Base-by-base conservation (phyloP, 2,888 invertebrate genomes). In the Caenorhabditis sp. region DNA sequence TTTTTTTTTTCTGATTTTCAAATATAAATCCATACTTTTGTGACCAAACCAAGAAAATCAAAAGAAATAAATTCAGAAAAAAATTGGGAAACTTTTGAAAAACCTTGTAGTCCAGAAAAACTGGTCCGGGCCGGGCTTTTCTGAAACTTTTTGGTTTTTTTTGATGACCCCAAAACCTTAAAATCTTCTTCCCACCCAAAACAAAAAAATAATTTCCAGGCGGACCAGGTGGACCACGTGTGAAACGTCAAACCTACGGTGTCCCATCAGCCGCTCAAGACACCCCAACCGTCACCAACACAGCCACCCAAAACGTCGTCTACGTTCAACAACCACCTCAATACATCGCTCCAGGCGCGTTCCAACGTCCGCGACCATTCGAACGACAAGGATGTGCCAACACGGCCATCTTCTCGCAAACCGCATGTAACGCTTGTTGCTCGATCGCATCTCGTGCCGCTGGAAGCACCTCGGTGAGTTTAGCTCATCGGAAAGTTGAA, bases 351-450 rank as follows among this genome's bases (percentile, higher is more conserved):
- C 69, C 69, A 58, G 17, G 27, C 12, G 69, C 36, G 63, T 31
- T 65, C 27, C 68, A 54, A 12, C 37, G 71, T 10, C 70, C 71
- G 51, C 71, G 74, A 31, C 70, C 65, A 49, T 80, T 71, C 71
- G 75, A 78, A 43, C 65, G 76, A 31, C 70, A 80, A 54, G 70
- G 66, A 61, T 81, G 81, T 75, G 65, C 79, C 59, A 75, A 77
- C 68, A 76, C 78, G 1, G 81, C 81, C 62, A 80, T 78, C 58
- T 76, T 60, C 76, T 69, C 69, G 21, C 73, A 73, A n/a, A 70
- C 66, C n/a, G 57, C 81, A n/a, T 81, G 81, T 71, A 66, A 81
- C 19, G 73, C 66, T 36, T 81, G 81, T 71, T 81, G 81, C 62
- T 62, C 65, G 51, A 63, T 81, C 60, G 51, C 81, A 53, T 77